Conservation (phyloP, 2,797 vertebrate species). For the Onychomys leucogaster region DNA sequence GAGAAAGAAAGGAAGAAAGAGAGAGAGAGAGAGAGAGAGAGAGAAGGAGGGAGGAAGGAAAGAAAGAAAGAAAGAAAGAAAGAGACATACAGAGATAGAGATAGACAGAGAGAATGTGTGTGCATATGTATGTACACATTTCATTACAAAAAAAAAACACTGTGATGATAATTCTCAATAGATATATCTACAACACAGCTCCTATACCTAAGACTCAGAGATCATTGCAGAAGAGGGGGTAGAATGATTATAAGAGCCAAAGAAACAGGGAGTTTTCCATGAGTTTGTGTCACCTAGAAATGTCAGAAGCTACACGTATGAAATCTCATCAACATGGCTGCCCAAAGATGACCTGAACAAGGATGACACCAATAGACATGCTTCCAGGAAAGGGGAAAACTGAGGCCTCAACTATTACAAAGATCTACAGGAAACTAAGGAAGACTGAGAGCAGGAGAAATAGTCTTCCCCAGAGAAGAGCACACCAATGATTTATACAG, state of each 20-base stretch:
- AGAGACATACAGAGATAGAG: no score
- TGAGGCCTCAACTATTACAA: not conserved
- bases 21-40: not conserved
- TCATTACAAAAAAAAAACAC: not conserved
- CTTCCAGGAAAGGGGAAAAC: not conserved
- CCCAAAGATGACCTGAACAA: not conserved
- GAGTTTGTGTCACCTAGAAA: not conserved
- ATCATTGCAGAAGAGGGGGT: no score
- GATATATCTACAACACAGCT: no score
- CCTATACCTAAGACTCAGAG: not conserved
- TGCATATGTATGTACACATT: not conserved
- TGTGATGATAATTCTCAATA: not conserved
- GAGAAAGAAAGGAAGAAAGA: no score
- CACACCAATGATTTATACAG: not conserved
- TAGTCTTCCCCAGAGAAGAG: not conserved
- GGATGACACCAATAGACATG: no score
- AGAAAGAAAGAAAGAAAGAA: fast-evolving
- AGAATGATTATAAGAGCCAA: not conserved
- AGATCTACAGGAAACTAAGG: not conserved
- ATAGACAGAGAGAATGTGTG: not conserved
- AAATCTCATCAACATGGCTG: not conserved
- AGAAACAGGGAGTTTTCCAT: not conserved
- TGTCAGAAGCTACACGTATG: not conserved
- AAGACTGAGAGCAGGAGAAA: not conserved
- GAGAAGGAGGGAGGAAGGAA: no score